phyloP scores from a whole-genome alignment of 2,797 vertebrate genomes.

The Rhabdophis nuchalis region DNA sequence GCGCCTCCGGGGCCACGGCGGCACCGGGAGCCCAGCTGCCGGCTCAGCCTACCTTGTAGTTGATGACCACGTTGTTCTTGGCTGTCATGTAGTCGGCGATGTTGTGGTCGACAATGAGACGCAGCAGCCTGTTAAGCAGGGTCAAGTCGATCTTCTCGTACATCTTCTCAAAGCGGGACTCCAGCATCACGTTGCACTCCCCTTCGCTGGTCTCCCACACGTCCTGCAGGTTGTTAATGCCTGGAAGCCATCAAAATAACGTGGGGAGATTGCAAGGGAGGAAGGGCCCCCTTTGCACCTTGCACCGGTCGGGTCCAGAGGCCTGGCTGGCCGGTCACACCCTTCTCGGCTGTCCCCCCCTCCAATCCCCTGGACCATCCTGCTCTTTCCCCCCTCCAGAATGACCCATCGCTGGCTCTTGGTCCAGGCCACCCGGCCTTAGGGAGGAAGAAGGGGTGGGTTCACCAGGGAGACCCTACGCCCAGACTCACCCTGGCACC shows the following conservation, averaged over 20 bases:
- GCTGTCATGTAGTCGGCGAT: conserved; percentile 99
- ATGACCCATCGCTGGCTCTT: neutral
- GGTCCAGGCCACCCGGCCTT: neutral
- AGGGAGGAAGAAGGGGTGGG: neutral
- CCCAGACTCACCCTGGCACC: conserved; percentile 89
- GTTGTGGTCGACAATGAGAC: conserved; percentile 98
- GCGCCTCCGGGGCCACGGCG: accelerated
- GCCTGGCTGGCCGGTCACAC: neutral
- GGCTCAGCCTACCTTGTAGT: conserved; percentile 79
- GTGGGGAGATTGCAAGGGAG: neutral
- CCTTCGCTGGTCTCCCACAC: conserved; percentile 98
- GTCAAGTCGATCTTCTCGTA: conserved; percentile 99
- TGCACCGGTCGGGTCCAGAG: too few species aligned
- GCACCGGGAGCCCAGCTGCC: neutral
- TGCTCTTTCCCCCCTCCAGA: neutral
- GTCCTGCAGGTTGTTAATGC: conserved; percentile 97
- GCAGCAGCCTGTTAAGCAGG: conserved; percentile 92
- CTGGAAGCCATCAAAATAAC: conserved; percentile 60
- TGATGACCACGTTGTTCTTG: conserved; percentile 99
- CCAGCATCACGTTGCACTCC: conserved; percentile 98
- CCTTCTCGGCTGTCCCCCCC: neutral
- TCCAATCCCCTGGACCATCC: neutral
- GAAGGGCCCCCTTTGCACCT: neutral
- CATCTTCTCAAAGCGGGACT: conserved; percentile 99
- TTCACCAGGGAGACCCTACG: neutral